A percentile compares a stretch with the other conserved stretches of the same genome.
Evolutionary conservation across 2,113 vertebrate genomes (phyloP).

Genomic region (Pteruthius melanotis): DNA sequence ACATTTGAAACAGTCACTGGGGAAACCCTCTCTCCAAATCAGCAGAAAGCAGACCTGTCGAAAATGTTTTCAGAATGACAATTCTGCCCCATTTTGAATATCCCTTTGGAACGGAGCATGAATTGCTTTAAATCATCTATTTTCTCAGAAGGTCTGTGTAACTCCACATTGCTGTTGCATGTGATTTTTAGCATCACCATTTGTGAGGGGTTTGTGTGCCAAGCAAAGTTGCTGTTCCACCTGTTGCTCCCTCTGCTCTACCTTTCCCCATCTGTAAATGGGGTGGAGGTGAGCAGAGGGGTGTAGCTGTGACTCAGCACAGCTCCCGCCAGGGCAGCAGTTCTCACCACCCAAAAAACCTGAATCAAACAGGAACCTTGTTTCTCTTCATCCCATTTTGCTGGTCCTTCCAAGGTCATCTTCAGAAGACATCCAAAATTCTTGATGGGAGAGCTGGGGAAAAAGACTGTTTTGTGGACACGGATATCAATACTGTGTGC

Average conservation of each 20-base stretch:
- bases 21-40: slow-evolving; percentile 55
- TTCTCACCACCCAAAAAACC: neutral
- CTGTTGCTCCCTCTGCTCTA: neutral
- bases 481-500: neutral
- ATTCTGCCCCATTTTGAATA: neutral
- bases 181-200: neutral
- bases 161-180: neutral
- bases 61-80: neutral
- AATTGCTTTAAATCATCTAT: neutral
- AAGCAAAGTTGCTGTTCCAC: neutral
- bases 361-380: neutral
- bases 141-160: slow-evolving; percentile 5
- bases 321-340: neutral
- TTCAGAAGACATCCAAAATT: neutral
- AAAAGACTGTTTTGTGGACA: neutral
- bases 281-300: neutral
- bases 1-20: slow-evolving; percentile 63
- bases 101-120: neutral
- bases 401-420: neutral
- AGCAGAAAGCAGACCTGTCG: slow-evolving; percentile 13
- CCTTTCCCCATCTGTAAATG: neutral
- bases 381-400: neutral
- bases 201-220: neutral
- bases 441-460: neutral
- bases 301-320: neutral